phyloP scores from a whole-genome alignment of 1,140 invertebrate genomes.

The Drosophila truncata region DNA sequence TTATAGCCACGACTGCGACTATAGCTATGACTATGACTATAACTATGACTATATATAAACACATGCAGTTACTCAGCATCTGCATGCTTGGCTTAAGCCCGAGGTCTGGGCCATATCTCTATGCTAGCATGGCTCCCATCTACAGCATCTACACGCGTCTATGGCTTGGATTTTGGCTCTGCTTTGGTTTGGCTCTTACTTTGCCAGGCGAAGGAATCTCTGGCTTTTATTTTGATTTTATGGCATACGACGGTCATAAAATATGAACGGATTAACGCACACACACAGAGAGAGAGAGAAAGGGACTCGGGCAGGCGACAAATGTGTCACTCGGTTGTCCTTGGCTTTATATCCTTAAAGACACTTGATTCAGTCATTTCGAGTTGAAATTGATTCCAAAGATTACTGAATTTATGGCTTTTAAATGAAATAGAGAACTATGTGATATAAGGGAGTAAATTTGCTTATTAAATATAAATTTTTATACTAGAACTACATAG shows the following conservation, averaged over 20 bases:
- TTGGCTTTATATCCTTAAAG: constrained; percentile 11
- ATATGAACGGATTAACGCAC: constrained; percentile 68
- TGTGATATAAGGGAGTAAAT: background rate
- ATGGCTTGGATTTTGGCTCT: constrained; percentile 15
- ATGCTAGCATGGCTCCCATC: constrained; percentile 1
- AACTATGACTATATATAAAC: constrained; percentile 26
- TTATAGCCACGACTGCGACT: constrained; percentile 45
- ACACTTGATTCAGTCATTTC: constrained; percentile 16
- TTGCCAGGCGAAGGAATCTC: constrained; percentile 11
- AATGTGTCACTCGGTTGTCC: constrained; percentile 20
- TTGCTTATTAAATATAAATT: background rate
- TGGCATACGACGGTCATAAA: constrained; percentile 65
- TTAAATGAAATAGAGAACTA: background rate
- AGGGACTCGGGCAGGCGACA: constrained; percentile 42
- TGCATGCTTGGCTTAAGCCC: constrained; percentile 37
- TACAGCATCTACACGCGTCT: background rate
- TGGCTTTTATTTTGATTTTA: constrained; percentile 71
- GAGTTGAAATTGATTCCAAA: background rate
- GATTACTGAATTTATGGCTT: background rate
- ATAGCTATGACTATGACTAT: constrained; percentile 1
- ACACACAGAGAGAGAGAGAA: constrained; percentile 6
- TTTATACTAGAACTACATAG: background rate
- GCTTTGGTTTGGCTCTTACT: constrained; percentile 4
- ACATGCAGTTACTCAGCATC: constrained; percentile 3
- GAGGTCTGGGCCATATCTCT: constrained; percentile 17